Conservation (phyloP, 2,797 vertebrate species). For the Danionella dracula region DNA sequence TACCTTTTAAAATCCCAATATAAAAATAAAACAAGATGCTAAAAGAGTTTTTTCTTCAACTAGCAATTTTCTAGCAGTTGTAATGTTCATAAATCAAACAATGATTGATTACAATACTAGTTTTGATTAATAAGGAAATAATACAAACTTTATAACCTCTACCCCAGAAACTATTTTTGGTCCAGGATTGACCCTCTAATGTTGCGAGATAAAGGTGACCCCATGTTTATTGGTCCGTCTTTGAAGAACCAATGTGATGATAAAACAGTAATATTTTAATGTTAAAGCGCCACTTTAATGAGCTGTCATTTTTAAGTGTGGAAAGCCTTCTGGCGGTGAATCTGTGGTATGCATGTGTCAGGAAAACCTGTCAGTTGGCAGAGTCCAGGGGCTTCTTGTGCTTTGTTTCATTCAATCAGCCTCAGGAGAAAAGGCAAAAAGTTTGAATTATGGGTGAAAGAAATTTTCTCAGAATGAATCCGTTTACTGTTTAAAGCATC, state of each 20-base stretch:
- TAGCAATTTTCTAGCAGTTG: no score
- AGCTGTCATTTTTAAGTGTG: background rate
- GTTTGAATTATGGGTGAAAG: background rate
- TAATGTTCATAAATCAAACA: no score
- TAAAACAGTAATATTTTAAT: background rate
- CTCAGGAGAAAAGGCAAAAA: background rate
- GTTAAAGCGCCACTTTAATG: background rate
- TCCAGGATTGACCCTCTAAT: no score
- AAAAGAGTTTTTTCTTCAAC: no score
- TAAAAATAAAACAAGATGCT: no score
- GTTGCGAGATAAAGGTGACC: background rate
- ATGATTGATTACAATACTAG: no score
- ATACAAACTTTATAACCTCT: no score
- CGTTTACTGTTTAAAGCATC: no score
- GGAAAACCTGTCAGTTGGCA: background rate
- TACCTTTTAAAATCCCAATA: no score
- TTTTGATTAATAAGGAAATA: no score
- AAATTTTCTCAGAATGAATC: no score
- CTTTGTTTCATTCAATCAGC: background rate
- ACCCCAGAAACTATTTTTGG: no score
- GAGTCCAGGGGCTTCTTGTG: background rate
- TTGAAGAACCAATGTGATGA: background rate
- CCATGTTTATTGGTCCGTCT: background rate
- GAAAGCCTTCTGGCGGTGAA: background rate
- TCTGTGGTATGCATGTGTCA: background rate